Evolutionary conservation across 92 coral and sea anemone species (phyloP).

Genomic region (Zoanthus sansibaricus): DNA sequence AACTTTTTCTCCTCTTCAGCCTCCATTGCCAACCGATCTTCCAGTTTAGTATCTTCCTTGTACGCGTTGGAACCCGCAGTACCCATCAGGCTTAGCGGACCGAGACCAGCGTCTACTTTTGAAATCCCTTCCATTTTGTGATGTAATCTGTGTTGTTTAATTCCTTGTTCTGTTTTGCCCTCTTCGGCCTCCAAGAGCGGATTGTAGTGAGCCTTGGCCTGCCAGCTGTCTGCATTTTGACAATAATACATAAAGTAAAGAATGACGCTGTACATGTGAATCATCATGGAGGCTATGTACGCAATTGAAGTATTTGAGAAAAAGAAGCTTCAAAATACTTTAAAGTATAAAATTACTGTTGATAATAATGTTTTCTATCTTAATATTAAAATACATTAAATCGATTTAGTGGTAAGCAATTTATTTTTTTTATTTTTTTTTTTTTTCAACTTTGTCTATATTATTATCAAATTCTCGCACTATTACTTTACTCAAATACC

Average conservation of each 20-base stretch:
- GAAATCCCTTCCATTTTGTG: constrained; percentile 77
- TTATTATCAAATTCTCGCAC: too few relatives aligned
- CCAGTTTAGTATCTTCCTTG: constrained; percentile 91
- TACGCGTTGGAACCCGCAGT: constrained; percentile 65
- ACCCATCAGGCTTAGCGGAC: constrained; percentile 68
- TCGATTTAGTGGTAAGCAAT: too few relatives aligned
- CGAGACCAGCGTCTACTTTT: constrained; percentile 67
- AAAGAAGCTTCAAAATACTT: neutral
- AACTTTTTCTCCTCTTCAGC: constrained; percentile 98
- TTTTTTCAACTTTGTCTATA: too few relatives aligned
- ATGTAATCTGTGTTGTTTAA: constrained; percentile 82
- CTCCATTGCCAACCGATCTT: constrained; percentile 93
- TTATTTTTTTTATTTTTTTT: too few relatives aligned
- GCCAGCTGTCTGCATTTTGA: constrained; percentile 45
- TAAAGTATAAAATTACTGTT: too few relatives aligned
- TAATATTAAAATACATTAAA: too few relatives aligned
- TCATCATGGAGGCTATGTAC: too few relatives aligned
- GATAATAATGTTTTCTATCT: too few relatives aligned
- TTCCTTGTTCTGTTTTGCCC: constrained; percentile 65
- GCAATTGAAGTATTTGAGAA: too few relatives aligned
- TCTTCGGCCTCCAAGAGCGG: constrained; percentile 45
- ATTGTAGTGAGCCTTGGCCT: constrained; percentile 39
- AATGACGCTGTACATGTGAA: neutral
- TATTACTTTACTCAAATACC: too few relatives aligned
- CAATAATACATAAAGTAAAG: neutral